These are phyloP conservation scores for Lasioglossum pauxillum DNA, from an alignment of 2,888 invertebrate species.

Conservation along the genomic window DNA sequence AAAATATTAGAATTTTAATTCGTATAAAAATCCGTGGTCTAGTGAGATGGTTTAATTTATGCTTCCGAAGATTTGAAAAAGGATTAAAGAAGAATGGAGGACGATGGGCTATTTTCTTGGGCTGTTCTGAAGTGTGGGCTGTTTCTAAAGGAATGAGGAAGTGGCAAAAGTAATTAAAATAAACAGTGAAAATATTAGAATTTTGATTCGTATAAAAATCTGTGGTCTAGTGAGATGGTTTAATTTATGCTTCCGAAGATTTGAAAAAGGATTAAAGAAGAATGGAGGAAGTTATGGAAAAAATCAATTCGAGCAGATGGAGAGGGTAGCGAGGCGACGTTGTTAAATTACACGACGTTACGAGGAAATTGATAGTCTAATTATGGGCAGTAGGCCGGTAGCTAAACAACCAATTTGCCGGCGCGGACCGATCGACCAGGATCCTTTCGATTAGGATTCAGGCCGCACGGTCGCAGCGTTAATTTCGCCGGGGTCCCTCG, in stretches of 20 bases:
- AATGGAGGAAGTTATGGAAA: too few relatives aligned
- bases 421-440: slow-evolving; percentile 52
- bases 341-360: slow-evolving; percentile 71
- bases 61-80: too few relatives aligned
- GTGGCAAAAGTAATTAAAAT: too few relatives aligned
- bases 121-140: too few relatives aligned
- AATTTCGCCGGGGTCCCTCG: slow-evolving; percentile 69
- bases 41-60: too few relatives aligned
- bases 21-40: too few relatives aligned
- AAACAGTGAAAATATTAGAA: too few relatives aligned
- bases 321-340: slow-evolving; percentile 22
- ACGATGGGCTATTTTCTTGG: too few relatives aligned
- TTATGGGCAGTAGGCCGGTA: slow-evolving; percentile 63
- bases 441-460: slow-evolving; percentile 74
- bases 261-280: not conserved
- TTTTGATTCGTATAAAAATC: not conserved
- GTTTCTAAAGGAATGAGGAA: too few relatives aligned
- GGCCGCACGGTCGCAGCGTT: slow-evolving; percentile 63
- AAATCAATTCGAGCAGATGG: slow-evolving; percentile 11
- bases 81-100: too few relatives aligned
- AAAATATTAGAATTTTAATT: too few relatives aligned
- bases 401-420: slow-evolving; percentile 72
- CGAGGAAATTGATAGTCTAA: slow-evolving; percentile 72
- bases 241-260: not conserved
- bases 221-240: not conserved